These are phyloP conservation scores for Halictus rubicundus DNA, from an alignment of 1,140 invertebrate genomes.

Conservation along the genomic window DNA sequence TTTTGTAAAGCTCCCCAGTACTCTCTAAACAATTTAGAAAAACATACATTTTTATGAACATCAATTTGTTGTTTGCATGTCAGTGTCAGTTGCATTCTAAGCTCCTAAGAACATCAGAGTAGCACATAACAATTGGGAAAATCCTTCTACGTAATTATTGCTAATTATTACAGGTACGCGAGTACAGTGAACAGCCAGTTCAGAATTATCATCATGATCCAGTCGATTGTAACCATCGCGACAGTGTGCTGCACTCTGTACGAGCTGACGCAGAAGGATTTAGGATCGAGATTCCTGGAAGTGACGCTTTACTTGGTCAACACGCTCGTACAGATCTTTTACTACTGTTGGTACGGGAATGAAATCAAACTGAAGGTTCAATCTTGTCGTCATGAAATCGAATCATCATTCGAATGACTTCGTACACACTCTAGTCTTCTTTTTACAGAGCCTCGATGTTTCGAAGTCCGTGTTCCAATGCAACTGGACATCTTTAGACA, in stretches of 20 bases:
- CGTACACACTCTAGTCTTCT: background rate
- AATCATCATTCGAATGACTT: background rate
- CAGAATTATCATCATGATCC: conserved; percentile 42
- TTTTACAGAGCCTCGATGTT: conserved; percentile 29
- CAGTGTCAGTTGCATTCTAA: no score
- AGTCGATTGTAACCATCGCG: conserved; percentile 50
- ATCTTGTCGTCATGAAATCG: background rate
- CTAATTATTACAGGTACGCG: conserved; percentile 35
- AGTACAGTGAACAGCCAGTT: conserved; percentile 49
- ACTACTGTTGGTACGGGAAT: conserved; percentile 82
- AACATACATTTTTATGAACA: no score
- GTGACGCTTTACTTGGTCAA: conserved; percentile 49
- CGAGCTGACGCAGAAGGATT: conserved; percentile 66
- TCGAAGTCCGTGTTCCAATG: conserved; percentile 22
- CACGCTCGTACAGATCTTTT: conserved; percentile 73
- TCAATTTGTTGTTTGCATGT: no score
- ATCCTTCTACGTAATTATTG: no score
- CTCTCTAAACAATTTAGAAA: no score
- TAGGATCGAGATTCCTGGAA: conserved; percentile 69
- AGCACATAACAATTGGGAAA: no score
- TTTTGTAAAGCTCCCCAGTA: no score
- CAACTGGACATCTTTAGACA: conserved; percentile 19
- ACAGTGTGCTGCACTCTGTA: conserved; percentile 52
- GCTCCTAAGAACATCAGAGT: no score
- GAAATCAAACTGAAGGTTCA: conserved; percentile 76